A percentile compares a stretch with the other conserved stretches of the same genome.
Evolutionary conservation across 2,888 invertebrate species (phyloP).

Genomic region (Drosophila tripunctata): DNA sequence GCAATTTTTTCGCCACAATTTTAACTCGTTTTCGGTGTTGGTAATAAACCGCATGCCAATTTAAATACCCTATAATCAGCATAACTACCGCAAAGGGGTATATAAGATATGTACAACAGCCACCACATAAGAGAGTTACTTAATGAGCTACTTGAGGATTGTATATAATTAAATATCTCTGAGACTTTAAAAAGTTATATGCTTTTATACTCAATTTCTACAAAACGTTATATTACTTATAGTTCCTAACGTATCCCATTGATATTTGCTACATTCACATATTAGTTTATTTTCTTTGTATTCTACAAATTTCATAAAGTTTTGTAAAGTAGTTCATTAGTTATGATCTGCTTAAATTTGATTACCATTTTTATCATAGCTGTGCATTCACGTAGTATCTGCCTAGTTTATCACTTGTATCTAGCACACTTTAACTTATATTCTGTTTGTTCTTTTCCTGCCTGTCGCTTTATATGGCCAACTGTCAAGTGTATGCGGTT

Average conservation of each 20-base stretch:
- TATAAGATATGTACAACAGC: background rate
- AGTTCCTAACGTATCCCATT: background rate
- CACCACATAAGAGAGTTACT: too few species aligned
- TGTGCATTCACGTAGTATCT: conserved; percentile 9
- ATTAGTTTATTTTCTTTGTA: background rate
- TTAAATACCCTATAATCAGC: conserved; percentile 14
- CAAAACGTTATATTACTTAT: background rate
- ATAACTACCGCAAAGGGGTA: background rate
- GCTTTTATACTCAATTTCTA: background rate
- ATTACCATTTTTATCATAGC: too few species aligned
- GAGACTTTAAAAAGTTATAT: background rate
- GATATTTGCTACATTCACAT: background rate
- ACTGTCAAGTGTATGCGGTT: conserved; percentile 59
- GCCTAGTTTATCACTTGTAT: background rate
- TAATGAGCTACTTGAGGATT: too few species aligned
- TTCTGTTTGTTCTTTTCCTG: conserved; percentile 9
- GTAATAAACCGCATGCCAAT: conserved; percentile 75
- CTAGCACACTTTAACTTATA: conserved; percentile 2
- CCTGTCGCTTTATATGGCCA: conserved; percentile 57
- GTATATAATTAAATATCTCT: background rate
- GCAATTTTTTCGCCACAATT: conserved; percentile 79
- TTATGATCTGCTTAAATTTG: too few species aligned
- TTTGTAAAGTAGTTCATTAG: too few species aligned
- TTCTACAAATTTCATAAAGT: background rate
- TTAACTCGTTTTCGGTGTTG: conserved; percentile 77